Evolutionary conservation across 2,888 invertebrate genomes (phyloP).

Genomic region (Microctonus hyperodae): DNA sequence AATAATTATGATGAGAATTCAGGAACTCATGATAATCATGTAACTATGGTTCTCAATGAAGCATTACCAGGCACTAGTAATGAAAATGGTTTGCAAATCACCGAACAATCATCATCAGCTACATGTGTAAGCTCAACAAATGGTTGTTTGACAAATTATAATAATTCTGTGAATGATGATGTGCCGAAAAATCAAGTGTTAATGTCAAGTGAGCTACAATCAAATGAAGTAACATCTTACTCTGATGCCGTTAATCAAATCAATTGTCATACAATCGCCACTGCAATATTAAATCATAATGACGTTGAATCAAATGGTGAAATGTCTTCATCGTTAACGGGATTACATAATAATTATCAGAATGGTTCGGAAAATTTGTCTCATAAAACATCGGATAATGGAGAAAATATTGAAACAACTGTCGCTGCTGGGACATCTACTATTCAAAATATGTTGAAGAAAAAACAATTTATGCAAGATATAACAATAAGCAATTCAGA

Average conservation of each 20-base stretch:
- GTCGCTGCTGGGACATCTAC: background rate
- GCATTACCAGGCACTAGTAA: constrained; percentile 14
- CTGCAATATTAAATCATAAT: background rate
- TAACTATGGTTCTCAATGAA: constrained; percentile 22
- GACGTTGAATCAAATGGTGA: background rate
- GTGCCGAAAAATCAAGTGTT: background rate
- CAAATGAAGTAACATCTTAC: constrained; percentile 1
- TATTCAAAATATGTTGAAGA: constrained; percentile 26
- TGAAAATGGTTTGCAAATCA: constrained; percentile 12
- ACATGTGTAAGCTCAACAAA: constrained; percentile 11
- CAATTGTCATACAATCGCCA: background rate
- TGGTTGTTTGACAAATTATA: background rate
- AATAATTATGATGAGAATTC: constrained; percentile 19
- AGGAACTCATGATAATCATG: constrained; percentile 18
- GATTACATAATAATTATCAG: background rate
- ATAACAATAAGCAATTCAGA: constrained; percentile 29
- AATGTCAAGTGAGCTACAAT: background rate
- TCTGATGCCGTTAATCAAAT: constrained; percentile 17
- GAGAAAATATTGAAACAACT: constrained; percentile 12
- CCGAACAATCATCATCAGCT: constrained; percentile 12
- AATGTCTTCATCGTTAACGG: background rate
- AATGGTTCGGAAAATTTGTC: constrained; percentile 1
- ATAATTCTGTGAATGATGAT: background rate
- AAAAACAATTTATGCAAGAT: constrained; percentile 42
- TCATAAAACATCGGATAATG: background rate